Conservation (phyloP, 1,140 invertebrate species). For the Coboldia fuscipes region DNA sequence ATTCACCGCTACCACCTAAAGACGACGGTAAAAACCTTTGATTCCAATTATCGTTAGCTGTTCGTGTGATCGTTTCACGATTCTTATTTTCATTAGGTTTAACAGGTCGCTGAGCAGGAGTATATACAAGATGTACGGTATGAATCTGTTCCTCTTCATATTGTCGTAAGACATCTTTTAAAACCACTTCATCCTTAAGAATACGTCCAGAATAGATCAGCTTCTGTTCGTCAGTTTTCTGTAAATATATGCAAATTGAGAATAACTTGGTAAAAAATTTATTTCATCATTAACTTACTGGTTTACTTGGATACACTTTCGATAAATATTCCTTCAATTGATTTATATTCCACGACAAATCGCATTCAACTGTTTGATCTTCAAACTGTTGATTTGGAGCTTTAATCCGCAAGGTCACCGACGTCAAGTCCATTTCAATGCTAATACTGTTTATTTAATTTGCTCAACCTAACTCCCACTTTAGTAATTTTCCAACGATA, state of each 20-base stretch:
- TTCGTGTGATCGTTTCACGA: slow-evolving; percentile 6
- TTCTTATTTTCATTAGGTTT: slow-evolving; percentile 1
- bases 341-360: slow-evolving; percentile 63
- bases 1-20: slow-evolving; percentile 1
- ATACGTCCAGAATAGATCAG: slow-evolving; percentile 81
- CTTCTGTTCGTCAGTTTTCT: slow-evolving; percentile 63
- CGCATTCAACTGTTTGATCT: slow-evolving; percentile 63
- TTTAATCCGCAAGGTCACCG: slow-evolving; percentile 59
- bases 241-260: slow-evolving; percentile 9
- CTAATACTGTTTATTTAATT: no score
- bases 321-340: slow-evolving; percentile 64
- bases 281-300: slow-evolving; percentile 35
- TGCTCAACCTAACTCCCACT: no score
- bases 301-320: slow-evolving; percentile 71
- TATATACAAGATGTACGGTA: slow-evolving; percentile 66
- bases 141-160: slow-evolving; percentile 49
- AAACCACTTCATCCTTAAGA: slow-evolving; percentile 44
- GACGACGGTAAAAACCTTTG: slow-evolving; percentile 1
- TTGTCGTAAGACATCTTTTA: slow-evolving; percentile 60
- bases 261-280: background rate
- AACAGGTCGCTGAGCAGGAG: slow-evolving; percentile 21
- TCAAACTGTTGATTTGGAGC: slow-evolving; percentile 75
- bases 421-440: slow-evolving; percentile 20
- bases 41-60: slow-evolving; percentile 7
- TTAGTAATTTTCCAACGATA: no score